A percentile compares a stretch with the other conserved stretches of the same genome.
Conservation (phyloP, 2,797 vertebrate genomes). For the Xiphophorus birchmanni region DNA sequence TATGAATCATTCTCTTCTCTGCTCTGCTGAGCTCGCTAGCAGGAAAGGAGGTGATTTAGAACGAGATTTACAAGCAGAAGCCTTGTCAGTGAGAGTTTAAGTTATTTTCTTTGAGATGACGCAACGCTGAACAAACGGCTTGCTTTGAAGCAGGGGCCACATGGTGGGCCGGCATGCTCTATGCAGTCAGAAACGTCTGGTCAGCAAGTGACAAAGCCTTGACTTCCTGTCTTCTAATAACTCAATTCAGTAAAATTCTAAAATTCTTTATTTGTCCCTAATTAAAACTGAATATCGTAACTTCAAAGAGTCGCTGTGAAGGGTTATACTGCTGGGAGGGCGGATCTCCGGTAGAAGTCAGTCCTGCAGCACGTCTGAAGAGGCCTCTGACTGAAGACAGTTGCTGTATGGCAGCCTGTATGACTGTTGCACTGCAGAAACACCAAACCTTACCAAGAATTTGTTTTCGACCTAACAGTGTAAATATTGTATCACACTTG, state of each 20-base stretch:
- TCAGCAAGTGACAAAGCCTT: neutral
- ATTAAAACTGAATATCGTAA: neutral
- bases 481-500: too few relatives aligned
- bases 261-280: neutral
- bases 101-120: neutral
- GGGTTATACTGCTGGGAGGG: neutral
- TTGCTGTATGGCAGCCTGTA: neutral
- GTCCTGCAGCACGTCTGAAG: neutral
- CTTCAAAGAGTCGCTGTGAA: neutral
- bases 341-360: neutral
- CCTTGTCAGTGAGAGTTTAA: neutral
- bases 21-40: conserved; percentile 11
- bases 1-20: conserved; percentile 19
- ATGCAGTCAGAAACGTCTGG: neutral
- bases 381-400: neutral
- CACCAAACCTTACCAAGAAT: too few relatives aligned
- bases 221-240: neutral
- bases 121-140: neutral
- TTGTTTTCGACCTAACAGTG: too few relatives aligned
- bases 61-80: conserved; percentile 12
- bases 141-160: neutral
- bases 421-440: too few relatives aligned
- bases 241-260: neutral
- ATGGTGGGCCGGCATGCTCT: neutral
- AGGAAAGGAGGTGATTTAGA: neutral